Conservation (phyloP, 2,888 invertebrate species). For the Calameuta pallipes region DNA sequence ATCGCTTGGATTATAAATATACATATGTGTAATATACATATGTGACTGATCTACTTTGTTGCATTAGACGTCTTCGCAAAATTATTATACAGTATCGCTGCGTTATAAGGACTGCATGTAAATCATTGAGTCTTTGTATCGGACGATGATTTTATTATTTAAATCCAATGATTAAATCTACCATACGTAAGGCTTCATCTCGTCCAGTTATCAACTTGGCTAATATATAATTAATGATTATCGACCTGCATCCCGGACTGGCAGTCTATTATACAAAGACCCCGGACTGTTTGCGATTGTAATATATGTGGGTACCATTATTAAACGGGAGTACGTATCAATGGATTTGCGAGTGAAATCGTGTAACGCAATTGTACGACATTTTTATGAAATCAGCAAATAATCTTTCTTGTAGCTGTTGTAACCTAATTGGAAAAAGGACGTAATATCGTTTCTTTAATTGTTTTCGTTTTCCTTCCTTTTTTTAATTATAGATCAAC, state of each 20-base stretch:
- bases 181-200: neutral
- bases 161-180: neutral
- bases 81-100: neutral
- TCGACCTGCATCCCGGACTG: slow-evolving; percentile 23
- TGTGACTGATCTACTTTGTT: neutral
- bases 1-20: slow-evolving; percentile 18
- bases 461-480: slow-evolving; percentile 18
- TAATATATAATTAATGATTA: neutral
- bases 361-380: neutral
- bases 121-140: neutral
- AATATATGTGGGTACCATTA: slow-evolving; percentile 39
- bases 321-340: slow-evolving; percentile 36
- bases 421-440: neutral
- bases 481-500: slow-evolving; percentile 78
- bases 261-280: slow-evolving; percentile 46
- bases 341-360: slow-evolving; percentile 53
- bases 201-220: neutral
- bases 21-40: neutral
- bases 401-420: neutral
- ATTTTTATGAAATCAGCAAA: neutral
- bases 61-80: neutral
- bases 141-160: neutral
- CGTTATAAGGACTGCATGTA: neutral
- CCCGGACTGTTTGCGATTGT: slow-evolving; percentile 40
- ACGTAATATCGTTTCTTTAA: neutral